Evolutionary conservation across 2,888 invertebrate genomes (phyloP).

Genomic region (Drosophila paramelanica): DNA sequence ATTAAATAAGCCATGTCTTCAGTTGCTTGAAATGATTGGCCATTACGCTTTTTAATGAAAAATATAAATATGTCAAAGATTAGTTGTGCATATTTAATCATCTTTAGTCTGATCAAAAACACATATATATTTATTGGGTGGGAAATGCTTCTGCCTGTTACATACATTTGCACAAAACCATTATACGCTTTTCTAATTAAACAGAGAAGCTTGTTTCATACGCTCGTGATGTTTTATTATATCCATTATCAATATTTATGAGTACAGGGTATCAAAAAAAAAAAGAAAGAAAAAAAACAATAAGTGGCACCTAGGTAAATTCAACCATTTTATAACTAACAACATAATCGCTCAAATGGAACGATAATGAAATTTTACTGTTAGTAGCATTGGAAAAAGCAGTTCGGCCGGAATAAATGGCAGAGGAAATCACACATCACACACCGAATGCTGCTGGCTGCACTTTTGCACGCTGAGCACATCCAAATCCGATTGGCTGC

Average conservation of each 20-base stretch:
- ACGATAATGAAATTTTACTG: constrained; percentile 34
- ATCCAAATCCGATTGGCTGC: constrained; percentile 62
- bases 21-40: constrained; percentile 10
- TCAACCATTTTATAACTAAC: constrained; percentile 10
- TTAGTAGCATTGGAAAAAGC: constrained; percentile 9
- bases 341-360: constrained; percentile 8
- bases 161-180: no score
- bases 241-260: constrained; percentile 8
- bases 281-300: not conserved
- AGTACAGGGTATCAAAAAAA: not conserved
- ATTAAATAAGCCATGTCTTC: constrained; percentile 27
- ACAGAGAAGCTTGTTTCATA: no score
- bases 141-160: no score
- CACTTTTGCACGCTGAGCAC: constrained; percentile 50
- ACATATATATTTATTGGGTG: no score
- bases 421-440: constrained; percentile 16
- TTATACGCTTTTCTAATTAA: no score
- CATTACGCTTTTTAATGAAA: constrained; percentile 9
- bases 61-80: not conserved
- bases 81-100: not conserved
- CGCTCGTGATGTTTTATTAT: not conserved
- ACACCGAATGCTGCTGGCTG: constrained; percentile 33
- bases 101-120: no score
- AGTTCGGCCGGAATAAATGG: constrained; percentile 15
- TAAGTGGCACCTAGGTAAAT: constrained; percentile 4